Evolutionary conservation across 1,140 invertebrate genomes (phyloP).

Genomic region (Akabosia matsudoensis): DNA sequence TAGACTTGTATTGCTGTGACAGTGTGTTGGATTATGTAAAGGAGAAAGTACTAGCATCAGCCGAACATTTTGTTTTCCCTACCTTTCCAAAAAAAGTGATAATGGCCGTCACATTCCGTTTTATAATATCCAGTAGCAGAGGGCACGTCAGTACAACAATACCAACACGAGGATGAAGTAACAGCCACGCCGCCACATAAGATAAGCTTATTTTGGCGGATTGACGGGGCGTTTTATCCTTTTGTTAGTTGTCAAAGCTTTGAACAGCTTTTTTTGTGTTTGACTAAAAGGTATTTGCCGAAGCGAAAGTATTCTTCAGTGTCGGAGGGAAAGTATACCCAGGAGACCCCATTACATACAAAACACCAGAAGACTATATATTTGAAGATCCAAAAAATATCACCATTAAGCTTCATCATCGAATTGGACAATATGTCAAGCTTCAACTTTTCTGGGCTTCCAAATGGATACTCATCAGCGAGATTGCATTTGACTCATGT

Average conservation of each 20-base stretch:
- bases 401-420: constrained; percentile 76
- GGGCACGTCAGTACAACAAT: background rate
- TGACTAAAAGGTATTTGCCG: constrained; percentile 66
- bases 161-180: background rate
- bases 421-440: constrained; percentile 76
- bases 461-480: constrained; percentile 85
- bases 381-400: constrained; percentile 79
- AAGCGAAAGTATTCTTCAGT: constrained; percentile 75
- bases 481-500: constrained; percentile 78
- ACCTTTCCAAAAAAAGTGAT: background rate
- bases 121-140: background rate
- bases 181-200: background rate
- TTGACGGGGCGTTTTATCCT: background rate
- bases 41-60: too few relatives aligned
- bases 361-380: constrained; percentile 67
- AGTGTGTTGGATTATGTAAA: too few relatives aligned
- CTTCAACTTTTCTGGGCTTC: constrained; percentile 75
- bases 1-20: too few relatives aligned
- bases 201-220: background rate
- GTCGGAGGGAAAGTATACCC: constrained; percentile 73
- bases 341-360: constrained; percentile 70
- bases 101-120: background rate
- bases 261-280: constrained; percentile 29
- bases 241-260: background rate
- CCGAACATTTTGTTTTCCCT: too few relatives aligned